A percentile compares a stretch with the other conserved stretches of the same genome.
phyloP scores from a whole-genome alignment of 1,140 invertebrate genomes.

The Carcinoscorpius rotundicauda region DNA sequence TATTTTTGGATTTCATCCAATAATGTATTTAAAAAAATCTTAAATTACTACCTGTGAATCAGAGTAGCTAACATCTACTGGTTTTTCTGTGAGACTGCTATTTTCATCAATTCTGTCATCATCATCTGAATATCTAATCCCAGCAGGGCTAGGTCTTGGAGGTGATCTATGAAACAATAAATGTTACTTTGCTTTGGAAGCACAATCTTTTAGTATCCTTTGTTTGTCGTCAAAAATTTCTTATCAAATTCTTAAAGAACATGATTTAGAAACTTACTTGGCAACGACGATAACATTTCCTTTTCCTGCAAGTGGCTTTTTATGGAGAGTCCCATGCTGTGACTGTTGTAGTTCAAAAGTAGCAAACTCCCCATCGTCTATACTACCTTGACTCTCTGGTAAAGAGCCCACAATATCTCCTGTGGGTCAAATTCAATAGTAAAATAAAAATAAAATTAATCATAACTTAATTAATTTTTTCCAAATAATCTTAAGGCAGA shows the following conservation, averaged over 20 bases:
- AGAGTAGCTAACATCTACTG: conserved; percentile 84
- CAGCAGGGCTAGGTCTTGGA: conserved; percentile 80
- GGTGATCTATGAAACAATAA: conserved; percentile 50
- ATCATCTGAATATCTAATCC: conserved; percentile 87
- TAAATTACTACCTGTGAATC: conserved; percentile 62
- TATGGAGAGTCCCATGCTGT: conserved; percentile 28
- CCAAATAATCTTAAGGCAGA: too few relatives aligned
- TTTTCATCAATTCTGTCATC: conserved; percentile 89
- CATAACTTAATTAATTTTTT: too few relatives aligned
- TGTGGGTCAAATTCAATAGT: conserved; percentile 31
- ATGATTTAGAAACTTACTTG: conserved; percentile 33
- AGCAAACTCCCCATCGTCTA: conserved; percentile 41
- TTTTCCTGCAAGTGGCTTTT: conserved; percentile 22
- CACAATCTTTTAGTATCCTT: too few relatives aligned
- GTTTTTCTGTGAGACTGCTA: conserved; percentile 81
- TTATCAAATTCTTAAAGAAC: too few relatives aligned
- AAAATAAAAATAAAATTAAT: too few relatives aligned
- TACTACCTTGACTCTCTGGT: conserved; percentile 68
- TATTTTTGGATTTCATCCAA: too few relatives aligned
- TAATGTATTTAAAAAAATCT: conserved; percentile 53
- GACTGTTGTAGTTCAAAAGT: conserved; percentile 38
- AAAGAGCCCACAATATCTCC: conserved; percentile 82
- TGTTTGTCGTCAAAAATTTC: too few relatives aligned
- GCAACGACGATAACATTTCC: conserved; percentile 25
- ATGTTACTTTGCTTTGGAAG: too few relatives aligned